Base-by-base conservation (phyloP, 2,113 vertebrate genomes). In the Syngnathus scovelli region DNA sequence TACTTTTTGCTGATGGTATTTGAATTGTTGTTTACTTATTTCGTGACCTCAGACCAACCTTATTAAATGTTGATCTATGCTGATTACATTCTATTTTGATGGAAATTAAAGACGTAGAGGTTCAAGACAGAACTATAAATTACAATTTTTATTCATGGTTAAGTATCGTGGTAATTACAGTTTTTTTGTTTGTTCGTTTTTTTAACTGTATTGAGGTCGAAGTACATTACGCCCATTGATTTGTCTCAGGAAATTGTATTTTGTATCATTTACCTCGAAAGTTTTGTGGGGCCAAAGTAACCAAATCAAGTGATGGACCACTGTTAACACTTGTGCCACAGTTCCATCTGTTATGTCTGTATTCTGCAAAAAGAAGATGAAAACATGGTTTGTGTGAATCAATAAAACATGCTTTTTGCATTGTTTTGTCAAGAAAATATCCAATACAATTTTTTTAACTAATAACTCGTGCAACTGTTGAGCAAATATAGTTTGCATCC, bases 181-280 rank as follows among this genome's bases (percentile, higher is more conserved):
- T 48, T 12, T 1, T 68, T 68, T 4, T 3, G 56, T 71, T 54
- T 8, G 67, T 0, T 62, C 2, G 3, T 37, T 64, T 11, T 76
- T 78, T 37, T 54, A 75, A 64, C 63, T 21, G 39, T 54, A 23
- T 58, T 58, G 5, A 52, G 5, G 54, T 63, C 54, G 39, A 27
- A 68, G 66, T 58, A 33, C 55, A 58, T 27, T 16, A 65, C 38
- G 27, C 49, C 54, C 41, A 27, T 71, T 72, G 21, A 65, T 79
- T 78, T 78, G 61, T 80, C 83, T 86, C 83, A 83, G 83, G 83
- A 70, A 84, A 36, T 37, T 74, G 13, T 27, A 2, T 36, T 7
- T 2, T 56, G 55, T 27, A 56, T 13, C 12, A 33, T 56, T 56
- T 56, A n/a, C 21, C 51, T 27, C 11, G 7, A 36, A 56, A 27